Base-by-base conservation (phyloP, 2,113 vertebrate species). In the Gymnarchus niloticus region DNA sequence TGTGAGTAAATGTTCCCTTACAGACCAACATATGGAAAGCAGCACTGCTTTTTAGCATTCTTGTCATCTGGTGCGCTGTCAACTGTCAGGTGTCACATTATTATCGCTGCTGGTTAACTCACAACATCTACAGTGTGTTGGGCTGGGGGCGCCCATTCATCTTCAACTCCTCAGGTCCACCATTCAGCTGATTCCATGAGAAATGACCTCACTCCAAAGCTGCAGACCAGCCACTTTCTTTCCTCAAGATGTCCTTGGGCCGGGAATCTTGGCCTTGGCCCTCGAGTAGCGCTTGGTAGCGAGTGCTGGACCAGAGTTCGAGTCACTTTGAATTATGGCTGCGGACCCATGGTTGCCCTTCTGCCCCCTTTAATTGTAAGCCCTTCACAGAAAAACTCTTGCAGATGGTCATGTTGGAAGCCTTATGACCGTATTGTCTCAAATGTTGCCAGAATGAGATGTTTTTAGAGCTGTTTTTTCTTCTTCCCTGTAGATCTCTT, bases 331-430 rank as follows among this genome's bases (percentile, higher is more conserved):
- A 56, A 77, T 77, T 77, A 33, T 9, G 6, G 21, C 61, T 41
- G 69, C 61, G 41, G 33, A 3, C 51, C 51, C 6, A 7, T 28
- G 6, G 23, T 21, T 76, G 61, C 17, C 57, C 59, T 83, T 76
- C 81, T 48, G 52, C 80, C 81, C 56, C 7, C 49, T 80, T 73
- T 19, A 78, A 77, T 73, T 54, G 33, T 12, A 81, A 77, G 19
- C 85, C 6, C 17, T 81, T 83, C 28, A 59, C 54, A 82, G 77
- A 54, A 86, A 56, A 82, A 69, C 46, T 33, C 46, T 82, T 86
- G 56, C 77, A 86, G 46, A 57, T 86, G 85, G 44, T 41, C 4
- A 17, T 14, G 21, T 23, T 86, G 37, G 56, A 80, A 65, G 57
- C n/a, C 46, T n/a, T 5, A n/a, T 80, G 76, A 80, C 21, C 33